phyloP scores from a whole-genome alignment of 92 coral and sea anemone genomes.

The Porites cylindrica region DNA sequence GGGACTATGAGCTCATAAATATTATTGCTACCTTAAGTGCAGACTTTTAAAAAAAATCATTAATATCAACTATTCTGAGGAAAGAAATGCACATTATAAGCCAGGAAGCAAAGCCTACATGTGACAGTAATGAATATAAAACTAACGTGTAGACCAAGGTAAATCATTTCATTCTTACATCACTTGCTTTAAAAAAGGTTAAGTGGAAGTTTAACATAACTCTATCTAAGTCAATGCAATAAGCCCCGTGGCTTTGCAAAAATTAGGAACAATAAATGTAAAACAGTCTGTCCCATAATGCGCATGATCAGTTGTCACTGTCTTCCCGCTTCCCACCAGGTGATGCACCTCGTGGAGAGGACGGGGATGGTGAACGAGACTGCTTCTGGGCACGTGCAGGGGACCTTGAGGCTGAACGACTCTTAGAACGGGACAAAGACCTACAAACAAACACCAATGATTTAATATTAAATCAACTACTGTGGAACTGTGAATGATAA shows the following conservation, averaged over 20 bases:
- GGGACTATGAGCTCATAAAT: no score
- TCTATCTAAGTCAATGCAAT: background rate
- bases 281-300: background rate
- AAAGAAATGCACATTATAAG: no score
- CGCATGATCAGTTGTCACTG: conserved; percentile 25
- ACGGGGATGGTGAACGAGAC: conserved; percentile 43
- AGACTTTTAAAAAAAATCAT: background rate
- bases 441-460: conserved; percentile 25
- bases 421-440: conserved; percentile 79
- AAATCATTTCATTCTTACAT: no score
- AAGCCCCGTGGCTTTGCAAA: background rate
- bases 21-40: background rate
- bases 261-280: background rate
- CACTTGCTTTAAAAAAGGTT: no score
- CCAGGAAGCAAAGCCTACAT: no score
- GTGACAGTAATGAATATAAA: no score
- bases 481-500: no score
- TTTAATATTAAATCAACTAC: background rate
- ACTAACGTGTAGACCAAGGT: no score
- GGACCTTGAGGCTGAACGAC: conserved; percentile 67
- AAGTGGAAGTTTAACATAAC: no score
- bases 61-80: no score
- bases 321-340: conserved; percentile 34
- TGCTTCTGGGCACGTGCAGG: conserved; percentile 48
- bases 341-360: conserved; percentile 21